Base-by-base conservation (phyloP, 2,797 vertebrate species). In the Sebastes vulpes region DNA sequence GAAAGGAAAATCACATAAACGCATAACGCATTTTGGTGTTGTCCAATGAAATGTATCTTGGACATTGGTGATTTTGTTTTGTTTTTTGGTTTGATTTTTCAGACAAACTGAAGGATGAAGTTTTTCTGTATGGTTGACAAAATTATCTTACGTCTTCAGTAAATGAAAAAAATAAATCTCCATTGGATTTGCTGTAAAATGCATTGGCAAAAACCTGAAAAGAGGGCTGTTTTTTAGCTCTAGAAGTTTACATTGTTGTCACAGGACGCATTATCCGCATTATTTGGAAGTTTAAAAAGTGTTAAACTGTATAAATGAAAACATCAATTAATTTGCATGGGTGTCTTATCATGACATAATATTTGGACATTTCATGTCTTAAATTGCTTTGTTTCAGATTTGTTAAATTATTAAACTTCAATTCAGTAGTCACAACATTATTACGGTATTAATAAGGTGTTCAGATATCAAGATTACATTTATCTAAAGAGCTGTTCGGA, bases 301-400 rank as follows among this genome's bases (percentile, higher is more conserved):
- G 46, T 48, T 48, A 48, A 48, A 9, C 18, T 48, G 46, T 48
- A 8, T 18, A 16, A 48, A 48, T 48, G 0, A 48, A 48, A 52
- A 52, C 50, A 0, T 52, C 50, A 20, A 21, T 21, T 21, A 0
- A 21, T 52, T 52, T 21, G 48, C 48, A 5, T 21, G 0, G 20
- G 4, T 53, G 50, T 60, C 8, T 20, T 50, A 50, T 50, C 3
- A 1, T 20, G n/a, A 50, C 8, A 9, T 50, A 20, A 50, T 20
- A 50, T 50, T 50, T 50, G 3, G 3, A 48, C 1, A 18, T 48
- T n/a, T 4, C 46, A 48, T 48, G 16, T n/a, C 46, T 48, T 48
- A 48, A 48, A 48, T 18, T 48, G n/a, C 9, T 29, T 25, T 26
- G 2, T 25, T 69, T 52, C 11, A 23, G 12, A 21, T n/a, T 16